A percentile compares a stretch with the other conserved stretches of the same genome.
Conservation (phyloP, 2,888 invertebrate genomes). For the Brenthis ino region DNA sequence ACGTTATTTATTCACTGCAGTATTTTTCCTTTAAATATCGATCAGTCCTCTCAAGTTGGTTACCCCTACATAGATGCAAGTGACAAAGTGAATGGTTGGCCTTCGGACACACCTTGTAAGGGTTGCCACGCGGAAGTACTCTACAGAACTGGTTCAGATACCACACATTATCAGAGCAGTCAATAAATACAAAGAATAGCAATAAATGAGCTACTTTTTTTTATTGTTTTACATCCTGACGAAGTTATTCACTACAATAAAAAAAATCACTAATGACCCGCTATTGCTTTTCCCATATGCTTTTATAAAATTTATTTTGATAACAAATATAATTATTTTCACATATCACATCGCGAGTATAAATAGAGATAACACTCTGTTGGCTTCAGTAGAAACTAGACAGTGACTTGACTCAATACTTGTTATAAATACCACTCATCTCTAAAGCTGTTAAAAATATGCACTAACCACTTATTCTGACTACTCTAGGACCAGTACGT, state of each 20-base stretch:
- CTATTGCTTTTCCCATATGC: no score
- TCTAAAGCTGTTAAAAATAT: neutral
- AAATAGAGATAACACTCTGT: no score
- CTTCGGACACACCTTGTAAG: constrained; percentile 46
- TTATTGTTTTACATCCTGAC: neutral
- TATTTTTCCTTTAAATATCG: constrained; percentile 31
- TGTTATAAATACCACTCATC: neutral
- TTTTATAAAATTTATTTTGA: no score
- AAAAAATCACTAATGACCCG: no score
- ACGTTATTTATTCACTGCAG: no score
- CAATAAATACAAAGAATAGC: constrained; percentile 15
- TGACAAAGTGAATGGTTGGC: constrained; percentile 47
- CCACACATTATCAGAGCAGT: constrained; percentile 39
- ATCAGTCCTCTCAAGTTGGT: neutral
- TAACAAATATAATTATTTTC: no score
- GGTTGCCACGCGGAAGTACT: no score
- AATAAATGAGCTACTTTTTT: constrained; percentile 32
- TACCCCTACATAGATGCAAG: constrained; percentile 33
- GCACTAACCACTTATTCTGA: neutral
- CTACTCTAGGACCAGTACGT: no score
- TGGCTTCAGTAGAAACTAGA: no score
- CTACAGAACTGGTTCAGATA: constrained; percentile 40
- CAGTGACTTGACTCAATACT: no score
- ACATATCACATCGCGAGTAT: no score
- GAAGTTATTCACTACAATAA: neutral